A percentile compares a stretch with the other conserved stretches of the same genome.
Evolutionary conservation across 2,888 invertebrate genomes (phyloP).

Genomic region (Apodemia mormo): DNA sequence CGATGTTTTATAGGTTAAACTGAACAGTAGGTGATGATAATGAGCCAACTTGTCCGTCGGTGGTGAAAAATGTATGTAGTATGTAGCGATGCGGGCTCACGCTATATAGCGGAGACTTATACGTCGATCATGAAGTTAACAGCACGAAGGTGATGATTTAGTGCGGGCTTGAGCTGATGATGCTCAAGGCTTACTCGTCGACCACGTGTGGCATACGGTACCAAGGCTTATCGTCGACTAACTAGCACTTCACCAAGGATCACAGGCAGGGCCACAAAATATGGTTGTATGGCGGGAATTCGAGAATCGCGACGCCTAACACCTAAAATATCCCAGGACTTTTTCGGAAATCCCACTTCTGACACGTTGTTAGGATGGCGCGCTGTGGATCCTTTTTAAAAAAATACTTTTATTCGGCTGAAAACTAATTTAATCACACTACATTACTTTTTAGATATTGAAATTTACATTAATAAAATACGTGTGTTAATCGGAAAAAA

Average conservation of each 20-base stretch:
- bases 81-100: neutral
- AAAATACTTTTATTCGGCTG: neutral
- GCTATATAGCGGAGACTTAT: neutral
- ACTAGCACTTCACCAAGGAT: neutral
- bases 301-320: constrained; percentile 4
- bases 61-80: neutral
- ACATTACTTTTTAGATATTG: too few relatives aligned
- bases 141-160: neutral
- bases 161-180: constrained; percentile 9
- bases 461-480: too few relatives aligned
- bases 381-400: constrained; percentile 1
- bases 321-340: neutral
- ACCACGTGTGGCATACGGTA: neutral
- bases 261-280: neutral
- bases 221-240: constrained; percentile 1
- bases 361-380: constrained; percentile 3
- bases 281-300: neutral
- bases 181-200: constrained; percentile 2
- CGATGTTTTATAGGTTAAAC: neutral
- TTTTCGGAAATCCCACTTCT: neutral
- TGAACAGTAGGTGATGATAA: neutral
- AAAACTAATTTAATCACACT: neutral
- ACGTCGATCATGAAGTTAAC: neutral
- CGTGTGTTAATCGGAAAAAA: too few relatives aligned
- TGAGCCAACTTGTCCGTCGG: neutral